phyloP scores from a whole-genome alignment of 1,140 invertebrate species.

The Bilobella aurantiaca region DNA sequence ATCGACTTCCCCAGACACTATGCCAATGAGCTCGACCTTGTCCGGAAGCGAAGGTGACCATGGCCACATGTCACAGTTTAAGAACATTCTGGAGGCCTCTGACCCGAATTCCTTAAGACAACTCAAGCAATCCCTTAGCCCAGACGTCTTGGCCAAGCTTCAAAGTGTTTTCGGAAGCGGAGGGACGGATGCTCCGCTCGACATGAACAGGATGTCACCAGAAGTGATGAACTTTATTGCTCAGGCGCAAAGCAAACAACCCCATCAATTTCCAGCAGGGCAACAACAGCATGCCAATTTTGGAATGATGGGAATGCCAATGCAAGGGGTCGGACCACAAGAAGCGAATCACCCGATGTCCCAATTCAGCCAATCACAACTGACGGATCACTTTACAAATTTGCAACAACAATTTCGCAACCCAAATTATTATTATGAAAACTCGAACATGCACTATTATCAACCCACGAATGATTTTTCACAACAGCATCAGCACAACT shows the following conservation, averaged over 20 bases:
- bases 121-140: slow-evolving; percentile 3
- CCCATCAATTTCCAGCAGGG: neutral
- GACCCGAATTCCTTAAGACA: neutral
- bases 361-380: slow-evolving; percentile 1
- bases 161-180: neutral
- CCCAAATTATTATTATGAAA: neutral
- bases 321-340: neutral
- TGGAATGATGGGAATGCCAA: neutral
- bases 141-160: slow-evolving; percentile 1
- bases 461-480: neutral
- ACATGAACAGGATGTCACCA: slow-evolving; percentile 1
- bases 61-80: neutral
- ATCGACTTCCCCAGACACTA: too few species aligned
- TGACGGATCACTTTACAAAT: neutral
- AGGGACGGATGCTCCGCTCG: neutral
- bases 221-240: slow-evolving; percentile 1
- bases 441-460: neutral
- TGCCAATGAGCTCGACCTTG: too few species aligned
- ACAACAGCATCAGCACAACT: neutral
- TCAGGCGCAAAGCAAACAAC: neutral
- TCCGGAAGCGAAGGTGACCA: neutral
- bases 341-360: neutral
- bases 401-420: neutral
- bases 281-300: neutral
- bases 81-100: slow-evolving; percentile 3